Base-by-base conservation (phyloP, 1,140 invertebrate genomes). In the Pissodes strobi region DNA sequence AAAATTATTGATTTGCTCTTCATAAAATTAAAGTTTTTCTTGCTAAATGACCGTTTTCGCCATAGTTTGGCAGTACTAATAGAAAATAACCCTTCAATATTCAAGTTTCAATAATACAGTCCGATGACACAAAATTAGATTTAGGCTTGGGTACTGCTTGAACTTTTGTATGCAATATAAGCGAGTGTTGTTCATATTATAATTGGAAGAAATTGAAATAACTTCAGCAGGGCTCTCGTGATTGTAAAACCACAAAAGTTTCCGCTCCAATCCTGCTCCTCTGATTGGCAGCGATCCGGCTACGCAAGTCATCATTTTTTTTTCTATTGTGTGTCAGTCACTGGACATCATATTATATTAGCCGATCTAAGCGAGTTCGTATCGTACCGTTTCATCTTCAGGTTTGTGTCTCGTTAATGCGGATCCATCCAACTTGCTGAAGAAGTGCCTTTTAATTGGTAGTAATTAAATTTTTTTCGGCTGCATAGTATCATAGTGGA, bases 261-360 rank as follows among this genome's bases (percentile, higher is more conserved):
- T 9, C n/a, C 1, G 22, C 1, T 48, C 15, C 45, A 10, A 2
- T 19, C 4, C 45, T 48, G 45, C n/a, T 12, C 19, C n/a, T 38
- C 18, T 55, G 52, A 55, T 55, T 55, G 52, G 52, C 52, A 55
- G 52, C 13, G 22, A 38, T 46, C 25, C 22, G 34, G 22, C 19
- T 38, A 37, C 22, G 58, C 64, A 62, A 69, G 67, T 69, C 67
- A 69, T 69, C 57, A 53, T n/a, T 55, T 59, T 46, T 68, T 61
- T 58, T 62, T 59, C 61, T 63, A 63, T 63, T 66, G 67, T 66
- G 52, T 62, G 60, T 66, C 67, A 69, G 66, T 69, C 67, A 69
- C 48, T 66, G 55, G 59, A 66, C 64, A 66, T 63, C 64, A 58
- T 56, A 43, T n/a, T 43, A 22, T 22, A 55, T 22, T 55, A 25